Base-by-base conservation (phyloP, 2,113 vertebrate species). In the Orcinus orca region DNA sequence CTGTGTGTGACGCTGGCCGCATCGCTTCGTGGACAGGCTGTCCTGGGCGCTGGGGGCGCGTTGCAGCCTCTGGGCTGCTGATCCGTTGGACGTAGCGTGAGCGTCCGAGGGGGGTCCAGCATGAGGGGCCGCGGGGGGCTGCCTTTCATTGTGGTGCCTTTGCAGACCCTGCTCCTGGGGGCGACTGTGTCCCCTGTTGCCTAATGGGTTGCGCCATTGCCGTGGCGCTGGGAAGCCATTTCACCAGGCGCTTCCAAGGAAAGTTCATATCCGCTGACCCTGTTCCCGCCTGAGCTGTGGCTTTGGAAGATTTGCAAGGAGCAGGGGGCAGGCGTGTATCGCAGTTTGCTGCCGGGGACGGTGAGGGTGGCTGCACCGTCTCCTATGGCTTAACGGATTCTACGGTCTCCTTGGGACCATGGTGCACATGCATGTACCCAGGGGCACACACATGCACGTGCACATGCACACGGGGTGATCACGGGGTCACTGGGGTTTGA, bases 321-420 rank as follows among this genome's bases (percentile, higher is more conserved):
- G 26, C 74, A 38, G 7, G n/a, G 38, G 38, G n/a, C 7, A 0
- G 33, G 5, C 2, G 9, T 67, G 10, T 18, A 3, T 26, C 0
- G 0, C 60, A 1, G 4, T 20, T 33, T 6, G 36, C 68, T 60
- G 26, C 18, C 6, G 0, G 17, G 68, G 29, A 4, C 33, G 0
- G 0, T 0, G n/a, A 10, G 44, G 33, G 44, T 15, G 33, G 33
- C 4, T 0, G 17, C 17, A 14, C 15, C 4, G 2, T 20, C 17
- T 20, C 25, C 41, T 1, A 0, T 0, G 10, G 58, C 21, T 29
- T 26, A 3, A 3, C 31, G 29, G 73, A 8, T 1, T 31, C 25
- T 26, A 0, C 2, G 0, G 31, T 14, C 14, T 36, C 2, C 2
- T 1, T 18, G 41, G 41, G 4, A 1, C 73, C 6, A 1, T 31